These are phyloP conservation scores for Pygoscelis antarcticus DNA, from an alignment of 2,113 vertebrate species.

Conservation along the genomic window DNA sequence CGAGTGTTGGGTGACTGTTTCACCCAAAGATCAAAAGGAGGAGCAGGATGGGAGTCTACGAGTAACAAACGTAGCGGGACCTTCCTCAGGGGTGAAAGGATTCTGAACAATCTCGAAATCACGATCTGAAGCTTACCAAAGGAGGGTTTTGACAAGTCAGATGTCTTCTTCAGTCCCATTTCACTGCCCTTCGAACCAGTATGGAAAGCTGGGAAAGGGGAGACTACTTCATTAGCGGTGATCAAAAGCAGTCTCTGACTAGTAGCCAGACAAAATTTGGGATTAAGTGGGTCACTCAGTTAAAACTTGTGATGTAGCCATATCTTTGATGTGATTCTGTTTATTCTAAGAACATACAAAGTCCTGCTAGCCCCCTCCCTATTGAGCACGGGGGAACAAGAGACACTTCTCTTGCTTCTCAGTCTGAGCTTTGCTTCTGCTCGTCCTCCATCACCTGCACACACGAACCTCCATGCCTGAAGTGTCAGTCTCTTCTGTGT, in stretches of 20 bases:
- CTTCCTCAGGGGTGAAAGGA: not conserved
- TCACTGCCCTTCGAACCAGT: not conserved
- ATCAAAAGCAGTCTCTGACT: conserved; percentile 28
- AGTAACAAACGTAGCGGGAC: not conserved
- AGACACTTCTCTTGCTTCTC: not conserved
- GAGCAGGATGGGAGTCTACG: not conserved
- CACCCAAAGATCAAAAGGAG: not conserved
- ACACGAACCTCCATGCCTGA: fast-evolving
- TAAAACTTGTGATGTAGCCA: conserved; percentile 19
- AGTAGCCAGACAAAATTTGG: not conserved
- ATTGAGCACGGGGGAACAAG: not conserved
- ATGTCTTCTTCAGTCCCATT: not conserved
- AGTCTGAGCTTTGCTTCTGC: not conserved
- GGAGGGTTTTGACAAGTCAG: not conserved
- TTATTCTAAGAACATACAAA: not conserved
- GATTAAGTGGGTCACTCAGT: not conserved
- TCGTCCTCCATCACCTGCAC: fast-evolving
- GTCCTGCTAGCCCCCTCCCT: not conserved
- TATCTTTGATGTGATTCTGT: conserved; percentile 24
- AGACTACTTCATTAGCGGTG: not conserved
- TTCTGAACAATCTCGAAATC: not conserved
- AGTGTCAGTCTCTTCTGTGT: too few species aligned
- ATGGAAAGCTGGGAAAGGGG: not conserved
- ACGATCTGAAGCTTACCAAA: not conserved
- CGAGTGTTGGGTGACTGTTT: not conserved